These are phyloP conservation scores for Tetrao urogallus DNA, from an alignment of 2,113 vertebrate genomes.

Conservation along the genomic window DNA sequence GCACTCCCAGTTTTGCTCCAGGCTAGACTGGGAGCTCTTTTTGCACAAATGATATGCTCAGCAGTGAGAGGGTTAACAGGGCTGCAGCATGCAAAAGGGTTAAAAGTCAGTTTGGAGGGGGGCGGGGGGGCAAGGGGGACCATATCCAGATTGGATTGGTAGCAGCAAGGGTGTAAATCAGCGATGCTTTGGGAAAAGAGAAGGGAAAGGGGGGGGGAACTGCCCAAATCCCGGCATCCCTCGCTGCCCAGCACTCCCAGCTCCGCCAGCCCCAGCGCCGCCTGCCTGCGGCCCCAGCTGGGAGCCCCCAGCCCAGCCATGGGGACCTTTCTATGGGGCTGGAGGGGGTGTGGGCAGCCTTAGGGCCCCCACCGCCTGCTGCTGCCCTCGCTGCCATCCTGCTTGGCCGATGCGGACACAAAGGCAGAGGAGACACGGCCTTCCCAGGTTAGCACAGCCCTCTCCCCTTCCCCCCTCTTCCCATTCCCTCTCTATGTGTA, in stretches of 20 bases:
- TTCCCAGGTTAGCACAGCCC: conserved; percentile 8
- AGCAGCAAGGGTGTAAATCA: neutral
- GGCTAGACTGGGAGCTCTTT: no score
- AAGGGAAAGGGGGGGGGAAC: neutral
- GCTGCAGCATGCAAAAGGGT: fast-evolving
- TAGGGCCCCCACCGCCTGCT: neutral
- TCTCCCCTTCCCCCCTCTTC: neutral
- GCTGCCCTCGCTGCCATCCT: neutral
- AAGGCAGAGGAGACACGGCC: conserved; percentile 2
- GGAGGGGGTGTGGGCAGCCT: neutral
- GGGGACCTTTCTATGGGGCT: neutral
- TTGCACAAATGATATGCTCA: fast-evolving
- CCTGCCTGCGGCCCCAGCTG: neutral
- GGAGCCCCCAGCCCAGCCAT: neutral
- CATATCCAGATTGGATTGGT: neutral
- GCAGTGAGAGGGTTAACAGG: neutral
- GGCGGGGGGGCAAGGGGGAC: neutral
- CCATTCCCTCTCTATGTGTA: neutral
- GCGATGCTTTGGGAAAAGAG: neutral
- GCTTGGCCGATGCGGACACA: conserved; percentile 4
- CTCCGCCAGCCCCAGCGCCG: neutral
- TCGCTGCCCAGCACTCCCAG: neutral
- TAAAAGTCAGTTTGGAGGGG: neutral
- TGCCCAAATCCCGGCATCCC: conserved; percentile 41
- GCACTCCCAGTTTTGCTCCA: no score